phyloP scores from a whole-genome alignment of 1,140 invertebrate genomes.

The Cryptotermes secundus region DNA sequence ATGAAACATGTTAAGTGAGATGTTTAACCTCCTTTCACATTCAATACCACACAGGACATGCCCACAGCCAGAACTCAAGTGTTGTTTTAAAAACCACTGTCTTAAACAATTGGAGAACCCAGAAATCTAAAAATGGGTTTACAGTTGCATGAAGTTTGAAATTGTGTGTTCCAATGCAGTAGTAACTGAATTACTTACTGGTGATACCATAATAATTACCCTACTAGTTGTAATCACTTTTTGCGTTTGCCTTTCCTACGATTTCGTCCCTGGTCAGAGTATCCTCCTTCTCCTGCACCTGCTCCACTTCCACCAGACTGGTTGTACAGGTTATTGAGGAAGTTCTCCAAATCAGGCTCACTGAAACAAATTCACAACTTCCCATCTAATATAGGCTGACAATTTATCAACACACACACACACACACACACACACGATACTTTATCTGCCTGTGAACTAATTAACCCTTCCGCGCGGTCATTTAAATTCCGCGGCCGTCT shows the following conservation, averaged over 20 bases:
- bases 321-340: slow-evolving; percentile 62
- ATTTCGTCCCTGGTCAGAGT: slow-evolving; percentile 38
- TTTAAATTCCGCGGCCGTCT: too few species aligned
- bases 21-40: background rate
- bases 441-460: too few species aligned
- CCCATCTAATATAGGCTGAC: background rate
- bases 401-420: too few species aligned
- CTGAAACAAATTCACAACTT: slow-evolving; percentile 43
- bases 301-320: slow-evolving; percentile 45
- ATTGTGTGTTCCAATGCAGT: background rate
- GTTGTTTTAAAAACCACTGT: background rate
- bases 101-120: background rate
- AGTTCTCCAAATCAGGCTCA: slow-evolving; percentile 62
- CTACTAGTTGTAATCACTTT: slow-evolving; percentile 43
- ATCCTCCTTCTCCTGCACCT: slow-evolving; percentile 36
- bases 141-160: background rate
- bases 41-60: background rate
- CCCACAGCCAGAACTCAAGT: background rate
- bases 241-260: slow-evolving; percentile 51
- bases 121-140: background rate
- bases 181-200: background rate
- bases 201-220: background rate
- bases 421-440: too few species aligned
- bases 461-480: too few species aligned
- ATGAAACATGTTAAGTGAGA: background rate